Evolutionary conservation across 2,797 vertebrate species (phyloP), one percentile per base, ranked within the genome.

Genomic region (Epinephelus coioides): DNA sequence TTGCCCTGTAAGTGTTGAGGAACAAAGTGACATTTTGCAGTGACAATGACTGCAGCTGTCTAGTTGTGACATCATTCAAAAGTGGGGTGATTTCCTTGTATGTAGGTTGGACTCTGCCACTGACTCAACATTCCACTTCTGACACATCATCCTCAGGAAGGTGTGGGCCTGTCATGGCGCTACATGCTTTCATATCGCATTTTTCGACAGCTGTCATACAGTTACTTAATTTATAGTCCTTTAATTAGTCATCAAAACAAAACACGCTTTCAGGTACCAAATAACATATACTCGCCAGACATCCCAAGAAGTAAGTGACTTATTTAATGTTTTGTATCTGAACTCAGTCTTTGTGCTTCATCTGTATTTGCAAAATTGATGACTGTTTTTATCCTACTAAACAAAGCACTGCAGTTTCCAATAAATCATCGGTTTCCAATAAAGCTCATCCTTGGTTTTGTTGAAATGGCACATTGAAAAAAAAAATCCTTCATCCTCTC

Each of bases 41-140:
- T 23, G 8, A 44, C 38, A 44, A 14, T 15, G 15, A 38, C 6
- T 10, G 57, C 75, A 76, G 68, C 62, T 50, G 49, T 50, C 12
- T 70, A 1, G 18, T 49, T 8, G 10, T 51, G 19, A 34, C 14
- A 27, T 76, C 30, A 67, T 17, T 63, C 65, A 14, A 15, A 25
- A 10, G 18, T 13, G 7, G 18, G 10, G n/a, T 19, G 71, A 62
- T 19, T 14, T 21, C 5, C 27, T 25, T 18, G 6, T 5, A 8
- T 53, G 38, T 77, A 68, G 67, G 76, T 53, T 69, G 51, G 17
- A 61, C 68, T 53, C 34, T 66, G 66, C 56, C 60, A 51, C 38
- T 80, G 38, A 60, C 55, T 78, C 66, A 83, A 65, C 62, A 68
- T 81, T 76, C 75, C 50, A n/a, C 55, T n/a, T 68, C 50, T 73